These are phyloP conservation scores for Lysiphlebus fabarum DNA, from an alignment of 1,140 invertebrate species.

Conservation along the genomic window DNA sequence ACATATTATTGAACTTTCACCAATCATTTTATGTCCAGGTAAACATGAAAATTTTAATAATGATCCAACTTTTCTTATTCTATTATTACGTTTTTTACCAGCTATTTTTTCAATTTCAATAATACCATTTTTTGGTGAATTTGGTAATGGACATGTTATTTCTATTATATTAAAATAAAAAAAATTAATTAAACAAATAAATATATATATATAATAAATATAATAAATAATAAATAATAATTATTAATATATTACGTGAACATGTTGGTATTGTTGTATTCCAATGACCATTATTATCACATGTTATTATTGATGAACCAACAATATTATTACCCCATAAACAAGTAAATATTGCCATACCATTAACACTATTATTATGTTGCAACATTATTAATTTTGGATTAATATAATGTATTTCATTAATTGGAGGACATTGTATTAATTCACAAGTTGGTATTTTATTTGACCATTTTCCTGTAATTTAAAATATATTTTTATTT, in stretches of 20 bases:
- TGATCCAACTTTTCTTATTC: slow-evolving; percentile 68
- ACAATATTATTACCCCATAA: slow-evolving; percentile 75
- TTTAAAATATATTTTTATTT: slow-evolving; percentile 2
- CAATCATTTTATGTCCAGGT: slow-evolving; percentile 68
- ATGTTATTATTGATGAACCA: slow-evolving; percentile 71
- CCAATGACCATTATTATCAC: slow-evolving; percentile 74
- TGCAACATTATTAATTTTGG: slow-evolving; percentile 60
- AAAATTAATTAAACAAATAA: not conserved
- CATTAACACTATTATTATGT: slow-evolving; percentile 64
- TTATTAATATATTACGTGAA: slow-evolving; percentile 17
- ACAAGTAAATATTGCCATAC: slow-evolving; percentile 75
- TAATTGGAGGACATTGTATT: slow-evolving; percentile 64
- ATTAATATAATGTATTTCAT: slow-evolving; percentile 55
- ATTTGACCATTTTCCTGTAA: slow-evolving; percentile 72
- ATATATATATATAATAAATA: not conserved
- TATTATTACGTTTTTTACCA: slow-evolving; percentile 41
- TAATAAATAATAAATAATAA: too few relatives aligned
- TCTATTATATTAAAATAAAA: slow-evolving; percentile 57
- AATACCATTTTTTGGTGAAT: slow-evolving; percentile 69
- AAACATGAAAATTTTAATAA: slow-evolving; percentile 75
- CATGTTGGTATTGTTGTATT: slow-evolving; percentile 72
- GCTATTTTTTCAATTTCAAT: slow-evolving; percentile 48
- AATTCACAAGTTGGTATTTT: slow-evolving; percentile 68
- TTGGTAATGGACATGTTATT: slow-evolving; percentile 73
- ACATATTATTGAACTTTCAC: slow-evolving; percentile 78